phyloP scores from a whole-genome alignment of 2,797 vertebrate genomes.

The Toxotes lorentzi region DNA sequence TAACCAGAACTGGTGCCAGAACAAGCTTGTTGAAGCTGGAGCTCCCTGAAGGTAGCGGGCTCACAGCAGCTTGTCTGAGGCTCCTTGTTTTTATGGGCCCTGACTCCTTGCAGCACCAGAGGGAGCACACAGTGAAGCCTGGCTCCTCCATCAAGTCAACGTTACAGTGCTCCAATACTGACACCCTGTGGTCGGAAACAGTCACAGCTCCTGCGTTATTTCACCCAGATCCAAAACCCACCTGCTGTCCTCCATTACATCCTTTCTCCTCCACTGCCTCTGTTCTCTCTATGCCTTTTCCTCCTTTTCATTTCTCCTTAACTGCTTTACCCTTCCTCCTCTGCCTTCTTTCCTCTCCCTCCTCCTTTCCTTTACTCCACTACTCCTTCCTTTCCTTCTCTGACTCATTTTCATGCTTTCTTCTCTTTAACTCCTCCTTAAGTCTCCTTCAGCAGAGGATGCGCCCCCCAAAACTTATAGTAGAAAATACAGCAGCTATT shows the following conservation, averaged over 20 bases:
- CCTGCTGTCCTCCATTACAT: not conserved
- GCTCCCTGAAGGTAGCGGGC: conserved; percentile 17
- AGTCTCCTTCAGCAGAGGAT: not conserved
- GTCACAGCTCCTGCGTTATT: rapidly evolving
- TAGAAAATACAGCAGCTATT: conserved; percentile 67
- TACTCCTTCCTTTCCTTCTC: not conserved
- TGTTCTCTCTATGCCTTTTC: not conserved
- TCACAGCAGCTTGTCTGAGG: conserved; percentile 3
- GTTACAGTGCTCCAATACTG: conserved; percentile 58
- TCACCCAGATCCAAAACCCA: no score
- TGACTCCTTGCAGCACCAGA: not conserved
- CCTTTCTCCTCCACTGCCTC: no score
- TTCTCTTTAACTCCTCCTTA: not conserved
- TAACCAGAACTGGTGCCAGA: not conserved
- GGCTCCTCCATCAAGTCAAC: not conserved
- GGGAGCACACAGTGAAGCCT: not conserved
- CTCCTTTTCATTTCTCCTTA: not conserved
- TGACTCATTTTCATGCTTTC: not conserved
- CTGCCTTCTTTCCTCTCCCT: not conserved
- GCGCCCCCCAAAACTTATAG: conserved; percentile 35
- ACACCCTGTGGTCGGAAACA: conserved; percentile 56
- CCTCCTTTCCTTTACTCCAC: not conserved
- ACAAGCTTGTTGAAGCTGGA: conserved; percentile 18
- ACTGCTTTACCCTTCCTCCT: not conserved
- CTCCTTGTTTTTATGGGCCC: not conserved